Evolutionary conservation across 1,140 invertebrate species (phyloP).

Genomic region (Sycophaga agraensis): DNA sequence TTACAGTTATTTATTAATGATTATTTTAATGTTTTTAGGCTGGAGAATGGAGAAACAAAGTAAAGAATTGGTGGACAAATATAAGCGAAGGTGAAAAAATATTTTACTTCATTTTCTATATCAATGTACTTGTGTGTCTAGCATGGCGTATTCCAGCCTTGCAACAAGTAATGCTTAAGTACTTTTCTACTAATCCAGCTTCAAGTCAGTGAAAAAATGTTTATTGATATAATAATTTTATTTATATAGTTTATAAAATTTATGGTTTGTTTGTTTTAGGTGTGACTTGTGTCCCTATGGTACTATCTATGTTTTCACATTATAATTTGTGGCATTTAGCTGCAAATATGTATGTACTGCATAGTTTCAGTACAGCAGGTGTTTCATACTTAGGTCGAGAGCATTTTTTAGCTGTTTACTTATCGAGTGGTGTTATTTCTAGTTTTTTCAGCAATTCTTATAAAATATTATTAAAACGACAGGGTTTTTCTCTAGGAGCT

Average conservation of each 20-base stretch:
- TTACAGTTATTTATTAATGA: too few relatives aligned
- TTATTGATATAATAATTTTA: neutral
- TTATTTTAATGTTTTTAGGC: constrained; percentile 38
- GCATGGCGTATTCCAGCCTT: constrained; percentile 78
- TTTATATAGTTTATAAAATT: neutral
- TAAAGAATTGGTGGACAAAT: constrained; percentile 74
- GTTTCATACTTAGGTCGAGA: constrained; percentile 84
- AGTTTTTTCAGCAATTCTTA: constrained; percentile 82
- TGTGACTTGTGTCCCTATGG: constrained; percentile 80
- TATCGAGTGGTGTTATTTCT: constrained; percentile 84
- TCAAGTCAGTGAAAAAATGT: constrained; percentile 62
- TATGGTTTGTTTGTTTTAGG: constrained; percentile 56
- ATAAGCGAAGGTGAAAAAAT: constrained; percentile 75
- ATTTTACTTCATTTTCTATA: constrained; percentile 76
- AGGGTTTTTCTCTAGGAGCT: constrained; percentile 83
- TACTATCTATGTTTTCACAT: constrained; percentile 93
- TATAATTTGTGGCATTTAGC: constrained; percentile 82
- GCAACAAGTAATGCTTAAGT: constrained; percentile 77
- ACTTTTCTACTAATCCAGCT: constrained; percentile 82
- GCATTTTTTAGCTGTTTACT: constrained; percentile 89
- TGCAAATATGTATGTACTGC: constrained; percentile 94
- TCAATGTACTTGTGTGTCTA: constrained; percentile 80
- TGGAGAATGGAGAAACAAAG: constrained; percentile 61
- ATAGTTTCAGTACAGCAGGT: constrained; percentile 74
- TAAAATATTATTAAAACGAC: constrained; percentile 69